A percentile compares a stretch with the other conserved stretches of the same genome.
Conservation (phyloP, 2,888 invertebrate genomes). For the Scaptomyza caliginosa region DNA sequence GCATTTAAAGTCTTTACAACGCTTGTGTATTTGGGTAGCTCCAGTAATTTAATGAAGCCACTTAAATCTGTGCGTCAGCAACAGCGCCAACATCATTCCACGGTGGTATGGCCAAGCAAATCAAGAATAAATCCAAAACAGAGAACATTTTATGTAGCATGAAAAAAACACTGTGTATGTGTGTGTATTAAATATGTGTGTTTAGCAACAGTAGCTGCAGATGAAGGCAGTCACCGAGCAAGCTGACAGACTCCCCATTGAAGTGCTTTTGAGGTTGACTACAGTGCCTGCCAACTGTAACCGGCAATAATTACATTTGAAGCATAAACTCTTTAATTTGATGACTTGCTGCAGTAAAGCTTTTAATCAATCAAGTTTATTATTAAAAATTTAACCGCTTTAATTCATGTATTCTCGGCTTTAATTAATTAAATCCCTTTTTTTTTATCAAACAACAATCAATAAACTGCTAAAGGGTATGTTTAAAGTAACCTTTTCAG, state of each 20-base stretch:
- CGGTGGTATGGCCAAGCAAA: slow-evolving; percentile 6
- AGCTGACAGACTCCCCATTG: not conserved
- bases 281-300: slow-evolving; percentile 41
- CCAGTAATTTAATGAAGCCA: slow-evolving; percentile 83
- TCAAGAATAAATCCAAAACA: slow-evolving; percentile 24
- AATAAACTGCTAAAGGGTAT: not conserved
- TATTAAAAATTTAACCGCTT: not conserved
- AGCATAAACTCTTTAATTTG: not conserved
- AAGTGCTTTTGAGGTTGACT: slow-evolving; percentile 23
- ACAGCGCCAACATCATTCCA: slow-evolving; percentile 23
- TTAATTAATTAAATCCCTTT: not conserved
- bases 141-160: slow-evolving; percentile 67
- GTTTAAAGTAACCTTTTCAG: not conserved
- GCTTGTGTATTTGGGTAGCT: slow-evolving; percentile 82
- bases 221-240: slow-evolving; percentile 47
- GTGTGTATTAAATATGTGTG: slow-evolving; percentile 20
- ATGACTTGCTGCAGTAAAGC: not conserved
- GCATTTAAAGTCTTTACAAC: slow-evolving; percentile 82
- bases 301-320: slow-evolving; percentile 15
- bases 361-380: not conserved
- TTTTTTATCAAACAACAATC: not conserved
- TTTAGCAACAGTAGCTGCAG: slow-evolving; percentile 54
- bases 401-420: not conserved
- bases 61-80: slow-evolving; percentile 81
- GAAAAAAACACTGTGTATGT: slow-evolving; percentile 3